phyloP scores from a whole-genome alignment of 2,113 vertebrate species.

The Tychaedon coryphoeus region DNA sequence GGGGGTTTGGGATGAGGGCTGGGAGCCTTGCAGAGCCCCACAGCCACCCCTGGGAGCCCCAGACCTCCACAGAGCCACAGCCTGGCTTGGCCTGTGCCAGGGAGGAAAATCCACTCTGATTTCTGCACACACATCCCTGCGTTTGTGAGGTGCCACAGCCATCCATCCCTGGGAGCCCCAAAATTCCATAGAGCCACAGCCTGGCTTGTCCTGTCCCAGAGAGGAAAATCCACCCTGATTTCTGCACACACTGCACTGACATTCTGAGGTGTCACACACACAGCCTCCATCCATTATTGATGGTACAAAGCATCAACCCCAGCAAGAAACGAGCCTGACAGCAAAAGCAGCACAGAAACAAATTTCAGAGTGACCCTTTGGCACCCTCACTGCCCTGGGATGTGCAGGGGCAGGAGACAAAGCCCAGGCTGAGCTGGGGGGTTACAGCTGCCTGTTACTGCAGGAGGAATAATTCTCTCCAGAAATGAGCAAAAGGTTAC shows the following conservation, averaged over 20 bases:
- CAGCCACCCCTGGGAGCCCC: not conserved
- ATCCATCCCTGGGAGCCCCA: not conserved
- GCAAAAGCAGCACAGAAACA: not conserved
- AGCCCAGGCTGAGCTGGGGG: not conserved
- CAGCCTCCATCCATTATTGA: not conserved
- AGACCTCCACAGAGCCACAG: not conserved
- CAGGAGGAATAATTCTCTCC: not conserved
- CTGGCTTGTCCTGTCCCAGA: fast-evolving
- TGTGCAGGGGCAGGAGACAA: not conserved
- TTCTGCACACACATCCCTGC: no score
- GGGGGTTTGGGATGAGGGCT: fast-evolving
- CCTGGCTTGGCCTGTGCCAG: fast-evolving
- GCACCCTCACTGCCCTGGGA: not conserved
- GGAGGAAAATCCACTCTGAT: no score
- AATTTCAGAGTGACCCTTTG: fast-evolving
- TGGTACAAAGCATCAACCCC: not conserved
- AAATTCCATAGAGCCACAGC: fast-evolving
- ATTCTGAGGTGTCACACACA: no score
- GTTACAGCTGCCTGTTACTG: fast-evolving
- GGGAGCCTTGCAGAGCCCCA: not conserved
- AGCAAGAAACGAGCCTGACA: fast-evolving
- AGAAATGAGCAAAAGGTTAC: not conserved
- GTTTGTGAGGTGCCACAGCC: not conserved
- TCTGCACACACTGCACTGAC: not conserved
- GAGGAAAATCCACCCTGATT: no score